Evolutionary conservation across 2,113 vertebrate genomes (phyloP), one percentile per base, ranked within the genome.

Genomic region (Phyllostomus discolor): DNA sequence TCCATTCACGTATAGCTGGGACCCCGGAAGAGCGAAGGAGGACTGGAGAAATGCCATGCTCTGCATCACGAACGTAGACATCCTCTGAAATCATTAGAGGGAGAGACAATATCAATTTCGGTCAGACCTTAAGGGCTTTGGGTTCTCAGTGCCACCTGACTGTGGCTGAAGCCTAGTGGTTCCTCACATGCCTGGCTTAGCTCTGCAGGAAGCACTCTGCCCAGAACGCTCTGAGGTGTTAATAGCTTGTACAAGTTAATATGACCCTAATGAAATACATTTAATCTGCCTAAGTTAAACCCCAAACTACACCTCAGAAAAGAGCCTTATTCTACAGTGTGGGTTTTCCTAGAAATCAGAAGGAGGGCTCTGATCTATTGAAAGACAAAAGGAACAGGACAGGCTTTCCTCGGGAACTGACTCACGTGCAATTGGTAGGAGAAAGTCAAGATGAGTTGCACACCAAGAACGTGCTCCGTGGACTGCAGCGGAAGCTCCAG

Each of bases 51-150:
- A 99, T 0, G 98, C 99, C 99, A 99, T 98, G 93, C 98, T 99
- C 98, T 99, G 99, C 99, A 99, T 99, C 98, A 98, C 98, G 38
- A 99, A 98, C 0, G 99, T 99, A 1, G 99, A 99, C 99, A 99
- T 99, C 82, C 99, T 98, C 99, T 99, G 97, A 87, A 98, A 98
- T 0, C n/a, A 82, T 50, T 4, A 97, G 88, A 50, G 96, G 0
- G 1, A 88, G 43, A 97, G 52, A 75, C 28, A 70, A 57, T 1
- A 84, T 11, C 11, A 19, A 17, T 19, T 14, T 43, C 4, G 1
- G 5, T 31, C 64, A 10, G 15, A 31, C 43, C 41, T 0, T 10
- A 85, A 70, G 85, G 76, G 35, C 14, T 75, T 22, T 7, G 3
- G 28, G 70, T 8, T 62, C 46, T 54, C 16, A 5, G 41, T 7